Conservation (phyloP, 2,113 vertebrate genomes). For the Columbina picui region DNA sequence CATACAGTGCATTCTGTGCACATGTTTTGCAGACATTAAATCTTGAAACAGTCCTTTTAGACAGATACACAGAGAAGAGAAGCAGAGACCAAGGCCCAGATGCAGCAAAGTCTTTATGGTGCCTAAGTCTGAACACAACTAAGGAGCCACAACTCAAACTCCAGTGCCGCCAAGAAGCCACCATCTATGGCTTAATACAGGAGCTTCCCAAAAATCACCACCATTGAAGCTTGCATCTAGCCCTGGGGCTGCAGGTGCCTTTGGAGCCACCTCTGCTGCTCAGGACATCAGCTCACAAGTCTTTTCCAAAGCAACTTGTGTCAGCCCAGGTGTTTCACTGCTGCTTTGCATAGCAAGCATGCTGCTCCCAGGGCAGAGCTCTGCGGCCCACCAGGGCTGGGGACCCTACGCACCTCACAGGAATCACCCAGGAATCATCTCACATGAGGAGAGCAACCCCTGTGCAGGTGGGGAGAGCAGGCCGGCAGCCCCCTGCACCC, state of each 20-base stretch:
- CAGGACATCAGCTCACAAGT: neutral
- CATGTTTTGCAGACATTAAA: neutral
- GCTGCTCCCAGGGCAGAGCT: neutral
- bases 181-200: neutral
- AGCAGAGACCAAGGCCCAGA: neutral
- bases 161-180: neutral
- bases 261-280: neutral
- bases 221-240: neutral
- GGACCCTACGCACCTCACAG: neutral
- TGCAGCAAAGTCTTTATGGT: neutral
- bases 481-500: neutral
- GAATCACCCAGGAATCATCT: neutral
- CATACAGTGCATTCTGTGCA: neutral
- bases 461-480: accelerated
- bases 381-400: neutral
- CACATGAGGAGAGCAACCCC: accelerated
- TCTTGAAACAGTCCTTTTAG: neutral
- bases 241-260: neutral
- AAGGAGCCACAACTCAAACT: neutral
- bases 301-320: neutral
- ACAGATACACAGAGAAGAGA: neutral
- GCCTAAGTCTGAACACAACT: neutral
- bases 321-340: neutral
- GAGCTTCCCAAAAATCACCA: neutral
- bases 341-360: neutral